Conservation (phyloP, 2,113 vertebrate species). For the Vidua macroura region DNA sequence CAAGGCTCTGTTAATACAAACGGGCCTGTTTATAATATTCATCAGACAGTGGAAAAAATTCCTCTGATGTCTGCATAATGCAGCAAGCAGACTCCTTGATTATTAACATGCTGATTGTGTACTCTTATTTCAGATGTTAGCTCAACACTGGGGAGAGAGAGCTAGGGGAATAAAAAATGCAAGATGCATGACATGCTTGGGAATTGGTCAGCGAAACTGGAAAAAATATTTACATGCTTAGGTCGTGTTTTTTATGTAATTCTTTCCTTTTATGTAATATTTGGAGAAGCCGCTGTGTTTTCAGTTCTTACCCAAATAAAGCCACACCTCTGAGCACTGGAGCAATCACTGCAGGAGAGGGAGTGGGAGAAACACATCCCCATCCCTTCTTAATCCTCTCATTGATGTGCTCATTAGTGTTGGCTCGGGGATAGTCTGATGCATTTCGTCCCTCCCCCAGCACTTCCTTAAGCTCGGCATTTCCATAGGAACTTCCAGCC, state of each 20-base stretch:
- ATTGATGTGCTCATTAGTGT: neutral
- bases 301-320: constrained; percentile 5
- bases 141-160: constrained; percentile 5
- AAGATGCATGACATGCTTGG: constrained; percentile 15
- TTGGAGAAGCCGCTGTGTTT: constrained; percentile 39
- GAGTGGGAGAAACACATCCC: neutral
- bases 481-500: neutral
- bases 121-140: constrained; percentile 37
- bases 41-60: constrained; percentile 45
- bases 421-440: neutral
- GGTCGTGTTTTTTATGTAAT: constrained; percentile 14
- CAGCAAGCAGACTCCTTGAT: constrained; percentile 20
- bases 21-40: neutral
- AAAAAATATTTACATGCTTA: constrained; percentile 55
- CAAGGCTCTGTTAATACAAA: constrained; percentile 3
- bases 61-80: constrained; percentile 35
- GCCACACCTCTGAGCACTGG: constrained; percentile 43
- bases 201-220: constrained; percentile 56
- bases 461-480: neutral
- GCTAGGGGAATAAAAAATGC: constrained; percentile 27
- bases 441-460: neutral
- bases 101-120: constrained; percentile 14
- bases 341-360: neutral
- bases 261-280: constrained; percentile 64
- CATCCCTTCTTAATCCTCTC: constrained; percentile 1